Conservation (phyloP, 1,140 invertebrate genomes). For the Hylaeus volcanicus region DNA sequence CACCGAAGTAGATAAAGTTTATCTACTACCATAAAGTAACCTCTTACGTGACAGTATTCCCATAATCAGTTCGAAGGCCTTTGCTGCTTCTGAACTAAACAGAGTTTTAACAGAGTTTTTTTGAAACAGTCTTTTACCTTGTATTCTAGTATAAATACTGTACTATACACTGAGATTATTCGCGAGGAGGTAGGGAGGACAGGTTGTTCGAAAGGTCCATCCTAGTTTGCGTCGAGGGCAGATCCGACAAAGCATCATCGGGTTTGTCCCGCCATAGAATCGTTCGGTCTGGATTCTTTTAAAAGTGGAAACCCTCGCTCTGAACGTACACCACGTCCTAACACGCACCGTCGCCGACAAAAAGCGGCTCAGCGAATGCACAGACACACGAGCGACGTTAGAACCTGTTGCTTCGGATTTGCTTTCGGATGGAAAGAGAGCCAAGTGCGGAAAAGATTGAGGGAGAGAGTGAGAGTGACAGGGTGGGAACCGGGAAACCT, state of each 20-base stretch:
- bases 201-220: background rate
- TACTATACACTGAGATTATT: background rate
- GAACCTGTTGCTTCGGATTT: constrained; percentile 69
- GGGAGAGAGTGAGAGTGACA: constrained; percentile 25
- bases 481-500: background rate
- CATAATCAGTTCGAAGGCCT: background rate
- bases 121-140: no score
- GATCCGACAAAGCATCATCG: background rate
- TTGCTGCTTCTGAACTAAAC: no score
- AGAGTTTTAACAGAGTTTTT: no score
- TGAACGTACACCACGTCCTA: constrained; percentile 26
- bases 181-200: background rate
- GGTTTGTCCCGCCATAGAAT: constrained; percentile 19
- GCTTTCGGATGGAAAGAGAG: constrained; percentile 30
- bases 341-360: constrained; percentile 40
- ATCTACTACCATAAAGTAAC: background rate
- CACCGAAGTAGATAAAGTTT: background rate
- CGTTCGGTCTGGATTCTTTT: constrained; percentile 53
- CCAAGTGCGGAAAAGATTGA: constrained; percentile 4
- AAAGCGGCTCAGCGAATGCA: constrained; percentile 54
- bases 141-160: no score
- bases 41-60: background rate
- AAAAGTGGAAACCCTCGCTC: constrained; percentile 58
- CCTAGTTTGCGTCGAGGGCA: background rate
- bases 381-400: constrained; percentile 32